phyloP scores from a whole-genome alignment of 1,140 invertebrate species.

The Chrysopa pallens region DNA sequence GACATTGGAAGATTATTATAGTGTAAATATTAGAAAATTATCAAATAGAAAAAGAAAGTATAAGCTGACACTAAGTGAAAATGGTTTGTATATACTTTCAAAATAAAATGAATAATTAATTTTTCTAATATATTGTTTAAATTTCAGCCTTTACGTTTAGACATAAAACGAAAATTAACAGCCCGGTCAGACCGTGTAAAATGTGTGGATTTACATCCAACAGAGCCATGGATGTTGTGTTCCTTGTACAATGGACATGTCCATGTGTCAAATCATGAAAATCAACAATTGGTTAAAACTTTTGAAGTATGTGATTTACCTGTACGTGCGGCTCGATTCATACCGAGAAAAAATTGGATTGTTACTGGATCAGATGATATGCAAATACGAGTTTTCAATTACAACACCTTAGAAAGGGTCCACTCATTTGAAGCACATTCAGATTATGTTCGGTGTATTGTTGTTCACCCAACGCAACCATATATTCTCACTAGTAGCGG shows the following conservation, averaged over 20 bases:
- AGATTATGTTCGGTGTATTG: slow-evolving; percentile 93
- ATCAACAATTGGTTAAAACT: slow-evolving; percentile 79
- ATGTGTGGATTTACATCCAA: slow-evolving; percentile 91
- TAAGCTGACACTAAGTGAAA: too few relatives aligned
- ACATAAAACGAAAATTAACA: slow-evolving; percentile 94
- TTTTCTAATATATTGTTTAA: too few relatives aligned
- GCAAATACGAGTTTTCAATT: slow-evolving; percentile 93
- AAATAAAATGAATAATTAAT: too few relatives aligned
- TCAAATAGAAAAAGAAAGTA: too few relatives aligned
- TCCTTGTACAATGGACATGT: slow-evolving; percentile 97
- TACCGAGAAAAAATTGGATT: slow-evolving; percentile 96
- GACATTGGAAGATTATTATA: too few relatives aligned
- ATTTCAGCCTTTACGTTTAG: slow-evolving; percentile 77
- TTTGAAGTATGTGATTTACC: slow-evolving; percentile 95
- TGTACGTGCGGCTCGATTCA: slow-evolving; percentile 88
- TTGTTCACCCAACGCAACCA: slow-evolving; percentile 93
- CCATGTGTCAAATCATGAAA: slow-evolving; percentile 98
- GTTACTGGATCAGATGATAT: slow-evolving; percentile 95
- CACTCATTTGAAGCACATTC: slow-evolving; percentile 97
- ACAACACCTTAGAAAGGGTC: slow-evolving; percentile 92
- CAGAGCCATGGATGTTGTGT: slow-evolving; percentile 95
- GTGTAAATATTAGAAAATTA: too few relatives aligned
- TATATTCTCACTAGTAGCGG: slow-evolving; percentile 93
- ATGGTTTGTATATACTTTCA: too few relatives aligned
- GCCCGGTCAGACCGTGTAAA: slow-evolving; percentile 96